These are phyloP conservation scores for Matsumurasca onukii DNA, from an alignment of 1,140 invertebrate species.

Conservation along the genomic window DNA sequence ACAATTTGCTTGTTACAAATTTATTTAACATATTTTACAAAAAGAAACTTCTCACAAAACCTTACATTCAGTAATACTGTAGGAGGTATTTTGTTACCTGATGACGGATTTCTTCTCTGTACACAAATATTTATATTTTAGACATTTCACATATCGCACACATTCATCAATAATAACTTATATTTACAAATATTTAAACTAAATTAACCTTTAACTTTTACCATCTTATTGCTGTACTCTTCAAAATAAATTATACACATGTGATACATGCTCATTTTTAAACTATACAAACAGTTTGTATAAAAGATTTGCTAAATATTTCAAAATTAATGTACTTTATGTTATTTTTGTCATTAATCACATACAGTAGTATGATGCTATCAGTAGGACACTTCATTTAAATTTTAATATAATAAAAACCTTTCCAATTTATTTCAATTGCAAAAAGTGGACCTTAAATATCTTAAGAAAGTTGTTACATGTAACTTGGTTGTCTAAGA, in stretches of 20 bases:
- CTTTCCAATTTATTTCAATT: no score
- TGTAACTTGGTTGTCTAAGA: no score
- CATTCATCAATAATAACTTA: background rate
- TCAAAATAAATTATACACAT: background rate
- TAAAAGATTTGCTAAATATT: background rate
- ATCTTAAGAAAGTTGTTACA: no score
- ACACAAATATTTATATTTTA: background rate
- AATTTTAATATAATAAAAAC: no score
- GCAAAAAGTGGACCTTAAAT: no score
- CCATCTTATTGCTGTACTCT: background rate
- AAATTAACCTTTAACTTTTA: background rate
- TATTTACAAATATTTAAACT: background rate
- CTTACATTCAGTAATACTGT: constrained; percentile 21
- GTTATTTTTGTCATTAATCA: no score
- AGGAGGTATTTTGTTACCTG: constrained; percentile 10
- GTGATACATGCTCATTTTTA: background rate
- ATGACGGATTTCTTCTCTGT: background rate
- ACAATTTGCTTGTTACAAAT: background rate
- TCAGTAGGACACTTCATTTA: no score
- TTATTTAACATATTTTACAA: constrained; percentile 24
- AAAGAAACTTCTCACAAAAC: constrained; percentile 22
- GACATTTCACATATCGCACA: background rate
- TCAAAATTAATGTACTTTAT: no score
- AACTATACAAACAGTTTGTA: background rate
- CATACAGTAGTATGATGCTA: no score